Evolutionary conservation across 2,888 invertebrate species (phyloP), one percentile per base, ranked within the genome.

Genomic region (Piscicola geometra): DNA sequence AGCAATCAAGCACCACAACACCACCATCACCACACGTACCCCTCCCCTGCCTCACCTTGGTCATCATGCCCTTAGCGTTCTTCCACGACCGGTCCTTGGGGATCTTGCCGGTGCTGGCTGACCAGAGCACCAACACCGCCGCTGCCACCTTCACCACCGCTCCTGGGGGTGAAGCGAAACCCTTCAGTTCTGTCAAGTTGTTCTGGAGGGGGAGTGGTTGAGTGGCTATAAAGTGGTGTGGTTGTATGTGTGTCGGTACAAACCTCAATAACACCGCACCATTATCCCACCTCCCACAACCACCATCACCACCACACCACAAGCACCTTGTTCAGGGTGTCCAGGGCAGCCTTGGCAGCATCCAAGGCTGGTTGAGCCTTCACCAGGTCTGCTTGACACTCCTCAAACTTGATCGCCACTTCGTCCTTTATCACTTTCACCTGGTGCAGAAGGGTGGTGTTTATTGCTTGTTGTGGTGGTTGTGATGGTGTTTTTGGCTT

Each of bases 51-150:
- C 35, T 36, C 76, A 85, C 86, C 88, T 95, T 96, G 0, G 92
- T 93, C 96, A 96, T 96, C 79, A 90, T 90, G 78, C 91, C 89
- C 88, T 97, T 97, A 32, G 93, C 93, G 15, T 93, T 90, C 87
- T 96, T 97, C 97, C 97, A 97, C 81, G 93, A 93, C 79, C 93
- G 89, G 84, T 97, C 97, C 84, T 96, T 96, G 0, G 96, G 93
- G 80, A 97, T 90, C 87, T 95, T 96, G 18, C 93, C 94, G 66
- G 84, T 84, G 32, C 81, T 78, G 60, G 75, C 70, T 0, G 87
- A 93, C 77, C 96, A 86, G 32, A 96, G 88, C 18, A 94, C 94
- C 93, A 96, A 94, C 0, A 96, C 95, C 72, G 94, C 96, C 12
- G 94, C 93, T 18, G 93, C 92, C 0, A 96, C 95, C 85, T 94